Evolutionary conservation across 2,797 vertebrate species (phyloP).

Genomic region (Enteromius thamalakanensis): DNA sequence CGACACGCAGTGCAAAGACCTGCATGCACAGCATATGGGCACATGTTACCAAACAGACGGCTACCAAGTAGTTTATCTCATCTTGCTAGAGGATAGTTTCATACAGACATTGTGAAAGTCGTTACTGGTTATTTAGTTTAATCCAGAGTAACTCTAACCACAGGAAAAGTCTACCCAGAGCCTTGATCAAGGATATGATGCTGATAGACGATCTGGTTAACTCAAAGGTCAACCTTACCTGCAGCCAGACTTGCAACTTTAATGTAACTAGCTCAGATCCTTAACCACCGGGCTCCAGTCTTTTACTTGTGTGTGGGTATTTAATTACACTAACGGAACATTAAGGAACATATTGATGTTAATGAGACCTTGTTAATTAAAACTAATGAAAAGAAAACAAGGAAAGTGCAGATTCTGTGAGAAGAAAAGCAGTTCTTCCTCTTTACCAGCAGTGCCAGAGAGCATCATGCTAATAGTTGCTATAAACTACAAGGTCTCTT

Average conservation of each 20-base stretch:
- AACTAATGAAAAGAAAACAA: constrained; percentile 20
- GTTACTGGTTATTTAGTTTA: constrained; percentile 5
- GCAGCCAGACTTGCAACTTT: constrained; percentile 27
- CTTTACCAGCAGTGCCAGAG: not conserved
- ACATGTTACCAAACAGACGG: not conserved
- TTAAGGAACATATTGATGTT: constrained; percentile 27
- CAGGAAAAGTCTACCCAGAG: not conserved
- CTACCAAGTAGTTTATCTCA: not conserved
- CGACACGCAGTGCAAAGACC: not conserved
- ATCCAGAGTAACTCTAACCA: constrained; percentile 7
- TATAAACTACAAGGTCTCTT: not conserved
- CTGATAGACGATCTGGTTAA: constrained; percentile 15
- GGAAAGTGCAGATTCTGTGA: constrained; percentile 4
- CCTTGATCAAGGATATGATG: constrained; percentile 20
- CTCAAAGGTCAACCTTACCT: constrained; percentile 1
- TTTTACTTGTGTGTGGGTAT: constrained; percentile 15
- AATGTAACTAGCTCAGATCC: constrained; percentile 31
- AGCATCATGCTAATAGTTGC: constrained; percentile 19
- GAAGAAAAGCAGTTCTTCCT: constrained; percentile 6
- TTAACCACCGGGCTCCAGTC: constrained; percentile 31
- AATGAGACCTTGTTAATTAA: constrained; percentile 32
- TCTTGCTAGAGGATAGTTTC: constrained; percentile 6
- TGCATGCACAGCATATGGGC: constrained; percentile 4
- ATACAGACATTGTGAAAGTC: not conserved
- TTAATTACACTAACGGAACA: constrained; percentile 25